These are phyloP conservation scores for Rhopilema esculentum DNA, from an alignment of 30 jellyfish, hydroid and myxozoan species.

Conservation along the genomic window DNA sequence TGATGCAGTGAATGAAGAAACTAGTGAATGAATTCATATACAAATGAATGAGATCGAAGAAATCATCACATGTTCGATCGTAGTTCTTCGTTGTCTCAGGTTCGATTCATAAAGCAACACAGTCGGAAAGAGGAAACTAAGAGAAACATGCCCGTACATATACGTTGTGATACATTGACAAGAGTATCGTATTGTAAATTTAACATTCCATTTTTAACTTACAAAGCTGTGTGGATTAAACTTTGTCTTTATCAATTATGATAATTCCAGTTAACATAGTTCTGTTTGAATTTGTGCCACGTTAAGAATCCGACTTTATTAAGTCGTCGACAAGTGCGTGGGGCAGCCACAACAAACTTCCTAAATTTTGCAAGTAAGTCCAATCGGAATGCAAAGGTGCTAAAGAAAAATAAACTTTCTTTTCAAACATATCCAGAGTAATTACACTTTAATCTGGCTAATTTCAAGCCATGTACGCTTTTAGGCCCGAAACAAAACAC, in stretches of 20 bases:
- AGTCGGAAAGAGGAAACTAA: not conserved
- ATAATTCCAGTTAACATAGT: not conserved
- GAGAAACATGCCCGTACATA: constrained; percentile 20
- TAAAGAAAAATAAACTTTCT: not conserved
- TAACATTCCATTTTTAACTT: constrained; percentile 21
- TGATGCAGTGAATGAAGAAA: not conserved
- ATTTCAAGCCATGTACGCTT: too few species aligned
- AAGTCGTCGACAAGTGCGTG: not conserved
- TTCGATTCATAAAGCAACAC: not conserved
- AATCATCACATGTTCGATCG: not conserved
- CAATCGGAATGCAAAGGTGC: not conserved
- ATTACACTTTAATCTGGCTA: not conserved
- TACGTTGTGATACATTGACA: not conserved
- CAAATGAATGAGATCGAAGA: not conserved
- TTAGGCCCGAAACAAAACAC: too few species aligned
- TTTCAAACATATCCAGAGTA: not conserved
- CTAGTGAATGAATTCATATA: not conserved
- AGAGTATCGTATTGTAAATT: constrained; percentile 3
- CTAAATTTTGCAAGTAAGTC: not conserved
- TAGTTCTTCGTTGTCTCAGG: not conserved
- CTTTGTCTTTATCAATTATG: not conserved
- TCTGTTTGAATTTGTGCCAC: not conserved
- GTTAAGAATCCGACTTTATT: not conserved
- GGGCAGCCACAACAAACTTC: not conserved
- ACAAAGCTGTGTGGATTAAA: constrained; percentile 8